Base-by-base conservation (phyloP, 2,888 invertebrate species). In the Oasisia sp. region DNA sequence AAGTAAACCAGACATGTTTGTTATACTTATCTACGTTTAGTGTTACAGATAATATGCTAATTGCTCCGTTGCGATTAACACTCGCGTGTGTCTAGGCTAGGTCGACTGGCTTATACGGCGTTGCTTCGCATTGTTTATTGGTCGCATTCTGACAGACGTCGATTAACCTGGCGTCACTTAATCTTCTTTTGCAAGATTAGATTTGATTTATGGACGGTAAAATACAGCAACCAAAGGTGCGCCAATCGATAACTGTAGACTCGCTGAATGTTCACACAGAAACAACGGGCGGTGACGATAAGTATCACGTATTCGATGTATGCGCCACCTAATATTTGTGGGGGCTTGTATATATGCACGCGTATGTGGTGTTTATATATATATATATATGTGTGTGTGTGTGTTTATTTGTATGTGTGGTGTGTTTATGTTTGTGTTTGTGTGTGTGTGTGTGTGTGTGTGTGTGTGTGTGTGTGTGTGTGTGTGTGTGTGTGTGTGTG, bases 11-110 rank as follows among this genome's bases (percentile, higher is more conserved):
- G 74, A 5, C 74, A 27, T 7, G 74, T 74, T 74, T 74, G n/a
- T 74, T 74, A 74, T 74, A 27, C 27, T 7, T 27, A 56, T 19
- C 56, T 11, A 56, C 56, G 56, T 19, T 19, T 74, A 74, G 27
- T 74, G n/a, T n/a, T 74, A 74, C 74, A 27, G 74, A 74, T 74
- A 74, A 74, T 74, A 74, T 74, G 74, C 74, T 27, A 74, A 74
- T 74, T 74, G 74, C 7, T 74, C n/a, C 74, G 19, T 27, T 19
- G 74, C 74, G n/a, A 74, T 74, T 74, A 74, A 74, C 74, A 7
- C 5, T 74, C 74, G 74, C 27, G 74, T 74, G 27, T 74, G 19
- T 74, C 74, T 74, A 74, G 74, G 14, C 74, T 74, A 27, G 74
- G 14, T 74, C 19, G 27, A 74, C 27, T 74, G 7, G 27, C 5